These are phyloP conservation scores for Sarcophaga caerulescens DNA, from an alignment of 2,888 invertebrate species.

Conservation along the genomic window DNA sequence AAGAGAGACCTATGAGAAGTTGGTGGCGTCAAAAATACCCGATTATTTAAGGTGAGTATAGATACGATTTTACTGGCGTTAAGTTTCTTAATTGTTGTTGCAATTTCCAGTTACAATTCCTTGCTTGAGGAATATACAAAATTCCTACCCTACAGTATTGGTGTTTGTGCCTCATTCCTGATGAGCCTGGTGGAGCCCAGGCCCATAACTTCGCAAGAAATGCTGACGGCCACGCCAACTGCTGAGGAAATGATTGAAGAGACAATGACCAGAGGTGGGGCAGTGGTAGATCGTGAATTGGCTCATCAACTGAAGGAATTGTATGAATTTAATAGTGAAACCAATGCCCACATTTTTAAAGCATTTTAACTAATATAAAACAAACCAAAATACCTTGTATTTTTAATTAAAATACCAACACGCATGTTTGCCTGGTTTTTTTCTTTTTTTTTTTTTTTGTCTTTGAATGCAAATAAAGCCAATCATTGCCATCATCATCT, in stretches of 20 bases:
- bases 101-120: constrained; percentile 70
- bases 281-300: constrained; percentile 75
- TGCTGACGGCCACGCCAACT: constrained; percentile 59
- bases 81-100: background rate
- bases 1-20: constrained; percentile 57
- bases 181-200: constrained; percentile 73
- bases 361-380: constrained; percentile 59
- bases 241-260: constrained; percentile 68
- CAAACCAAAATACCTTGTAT: constrained; percentile 12
- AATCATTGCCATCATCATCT: background rate
- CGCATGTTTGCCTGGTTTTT: background rate
- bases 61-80: background rate
- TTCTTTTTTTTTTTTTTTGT: no score
- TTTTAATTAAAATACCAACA: constrained; percentile 62
- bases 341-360: constrained; percentile 73
- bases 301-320: constrained; percentile 76
- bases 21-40: constrained; percentile 70
- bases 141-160: constrained; percentile 74
- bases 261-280: constrained; percentile 74
- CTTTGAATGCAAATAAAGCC: no score
- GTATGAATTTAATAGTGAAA: constrained; percentile 72
- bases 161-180: constrained; percentile 74
- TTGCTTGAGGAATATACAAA: constrained; percentile 77
- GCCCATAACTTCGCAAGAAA: constrained; percentile 65
- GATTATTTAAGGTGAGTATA: constrained; percentile 73